Conservation (phyloP, 2,888 invertebrate genomes). For the Syritta pipiens region DNA sequence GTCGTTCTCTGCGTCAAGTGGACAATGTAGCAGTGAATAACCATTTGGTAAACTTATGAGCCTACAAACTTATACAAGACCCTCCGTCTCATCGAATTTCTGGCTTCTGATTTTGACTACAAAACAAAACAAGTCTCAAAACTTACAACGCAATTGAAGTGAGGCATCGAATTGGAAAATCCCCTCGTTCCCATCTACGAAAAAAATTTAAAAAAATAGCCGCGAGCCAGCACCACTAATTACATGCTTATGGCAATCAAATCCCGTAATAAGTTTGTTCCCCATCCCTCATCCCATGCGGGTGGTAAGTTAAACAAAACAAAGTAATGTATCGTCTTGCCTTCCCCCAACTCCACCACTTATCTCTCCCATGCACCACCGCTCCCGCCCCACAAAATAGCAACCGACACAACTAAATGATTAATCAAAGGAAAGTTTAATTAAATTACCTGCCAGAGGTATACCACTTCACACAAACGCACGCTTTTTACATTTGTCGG, state of each 20-base stretch:
- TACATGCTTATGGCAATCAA: constrained; percentile 46
- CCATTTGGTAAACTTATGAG: no score
- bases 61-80: no score
- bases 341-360: constrained; percentile 20
- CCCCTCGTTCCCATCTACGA: no score
- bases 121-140: no score
- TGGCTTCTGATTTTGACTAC: no score
- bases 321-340: constrained; percentile 47
- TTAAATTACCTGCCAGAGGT: constrained; percentile 67
- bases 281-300: neutral
- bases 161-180: no score
- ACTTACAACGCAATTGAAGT: no score
- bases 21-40: no score
- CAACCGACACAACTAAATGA: constrained; percentile 67
- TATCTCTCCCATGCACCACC: constrained; percentile 9
- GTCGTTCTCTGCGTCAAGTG: no score
- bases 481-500: constrained; percentile 63
- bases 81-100: no score
- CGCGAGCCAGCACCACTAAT: constrained; percentile 35
- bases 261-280: constrained; percentile 25
- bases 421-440: constrained; percentile 70
- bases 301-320: constrained; percentile 19
- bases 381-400: constrained; percentile 44
- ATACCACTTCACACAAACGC: constrained; percentile 58
- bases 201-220: constrained; percentile 15